Evolutionary conservation across 2,113 vertebrate species (phyloP), one percentile per base, ranked within the genome.

Genomic region (Nerophis ophidion): DNA sequence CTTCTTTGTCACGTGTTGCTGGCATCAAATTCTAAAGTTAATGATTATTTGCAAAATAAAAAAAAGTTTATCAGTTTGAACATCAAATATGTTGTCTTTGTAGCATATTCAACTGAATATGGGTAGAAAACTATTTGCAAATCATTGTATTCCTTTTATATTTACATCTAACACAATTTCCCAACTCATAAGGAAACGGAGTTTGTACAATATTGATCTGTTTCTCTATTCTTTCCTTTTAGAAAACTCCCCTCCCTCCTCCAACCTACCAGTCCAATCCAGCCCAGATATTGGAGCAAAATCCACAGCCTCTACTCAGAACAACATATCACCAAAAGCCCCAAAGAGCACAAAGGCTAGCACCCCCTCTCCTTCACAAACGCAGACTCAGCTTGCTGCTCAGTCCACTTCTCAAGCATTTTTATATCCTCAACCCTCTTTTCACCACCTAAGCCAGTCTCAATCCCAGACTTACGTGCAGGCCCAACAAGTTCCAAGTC

Each of bases 201-300:
- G n/a, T n/a, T n/a, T 12, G n/a, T 26, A 46, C 26, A 15, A 13
- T 58, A 14, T 4, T 13, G 6, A 17, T 63, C 11, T 15, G 12
- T 86, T 6, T 89, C 76, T 68, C 10, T 16, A 61, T 47, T 5
- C 7, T 46, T 1, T 4, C 3, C 54, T 65, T 81, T 15, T 44
- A 85, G 84, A 57, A 8, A 74, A 81, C 54, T 74, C 81, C 15
- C 80, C 75, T 17, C 59, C 51, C 17, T 72, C 71, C 12, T 71
- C 79, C 61, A 81, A 67, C 49, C 80, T 83, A 58, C 80, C 68
- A 5, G 60, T 47, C 4, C 80, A 70, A 58, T 61, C 74, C 15
- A 61, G 73, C 57, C 45, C 73, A 64, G 77, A 80, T 48, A 66
- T 61, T 36, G 72, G 70, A 15, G 51, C 34, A 11, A 16, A 48